Percentiles rank a stretch among this genome's conserved stretches.
Evolutionary conservation across 2,797 vertebrate genomes (phyloP).

Genomic region (Onychomys arenicola): DNA sequence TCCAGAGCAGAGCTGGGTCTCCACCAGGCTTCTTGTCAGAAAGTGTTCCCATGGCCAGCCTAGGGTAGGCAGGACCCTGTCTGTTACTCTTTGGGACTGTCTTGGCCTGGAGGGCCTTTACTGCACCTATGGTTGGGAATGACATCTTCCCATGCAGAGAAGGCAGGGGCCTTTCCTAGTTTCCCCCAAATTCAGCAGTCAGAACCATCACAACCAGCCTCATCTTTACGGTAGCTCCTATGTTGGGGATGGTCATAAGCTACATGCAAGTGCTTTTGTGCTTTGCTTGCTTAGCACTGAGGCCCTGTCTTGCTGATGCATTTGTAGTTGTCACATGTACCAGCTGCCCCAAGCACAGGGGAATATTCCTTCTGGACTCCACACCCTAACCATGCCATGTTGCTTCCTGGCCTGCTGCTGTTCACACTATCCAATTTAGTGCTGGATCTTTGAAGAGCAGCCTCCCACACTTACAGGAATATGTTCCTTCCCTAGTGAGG

Average conservation of each 20-base stretch:
- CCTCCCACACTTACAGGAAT: accelerated
- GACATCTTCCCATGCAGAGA: neutral
- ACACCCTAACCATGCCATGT: neutral
- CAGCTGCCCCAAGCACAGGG: neutral
- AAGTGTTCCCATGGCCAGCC: neutral
- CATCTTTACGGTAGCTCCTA: neutral
- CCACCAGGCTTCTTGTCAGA: neutral
- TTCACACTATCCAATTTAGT: neutral
- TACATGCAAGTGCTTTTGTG: accelerated
- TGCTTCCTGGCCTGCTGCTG: neutral
- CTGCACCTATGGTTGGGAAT: neutral
- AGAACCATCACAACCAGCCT: neutral
- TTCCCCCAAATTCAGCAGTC: neutral
- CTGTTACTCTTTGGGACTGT: neutral
- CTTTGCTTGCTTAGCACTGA: no score
- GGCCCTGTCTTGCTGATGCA: neutral
- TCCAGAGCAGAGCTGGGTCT: neutral
- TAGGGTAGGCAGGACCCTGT: neutral
- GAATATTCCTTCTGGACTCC: neutral
- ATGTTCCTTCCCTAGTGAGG: neutral
- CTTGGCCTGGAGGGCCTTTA: neutral
- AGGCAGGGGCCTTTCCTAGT: neutral
- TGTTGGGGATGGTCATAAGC: no score
- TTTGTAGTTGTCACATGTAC: accelerated
- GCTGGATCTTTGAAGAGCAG: neutral